phyloP scores from a whole-genome alignment of 2,888 invertebrate species.

The Cerastis rubricosa region DNA sequence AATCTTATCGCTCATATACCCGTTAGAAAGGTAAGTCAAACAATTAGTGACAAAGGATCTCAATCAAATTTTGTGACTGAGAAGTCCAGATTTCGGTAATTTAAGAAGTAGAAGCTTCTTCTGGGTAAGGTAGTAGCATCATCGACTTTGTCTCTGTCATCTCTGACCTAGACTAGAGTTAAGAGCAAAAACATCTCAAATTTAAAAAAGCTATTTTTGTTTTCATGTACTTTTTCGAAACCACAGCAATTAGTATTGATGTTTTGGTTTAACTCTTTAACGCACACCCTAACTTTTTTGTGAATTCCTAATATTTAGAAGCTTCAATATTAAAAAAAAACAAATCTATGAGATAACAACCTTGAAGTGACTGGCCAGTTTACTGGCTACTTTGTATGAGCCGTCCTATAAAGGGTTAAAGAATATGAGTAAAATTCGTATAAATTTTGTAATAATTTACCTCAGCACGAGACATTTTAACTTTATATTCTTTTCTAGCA shows the following conservation, averaged over 20 bases:
- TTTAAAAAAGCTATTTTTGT: not conserved
- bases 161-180: too few species aligned
- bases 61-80: not conserved
- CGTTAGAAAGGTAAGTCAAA: conserved; percentile 90
- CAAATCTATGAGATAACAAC: too few species aligned
- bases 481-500: not conserved
- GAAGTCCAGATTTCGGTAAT: not conserved
- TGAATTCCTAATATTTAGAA: too few species aligned
- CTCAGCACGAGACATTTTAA: not conserved
- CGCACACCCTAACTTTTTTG: too few species aligned
- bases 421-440: too few species aligned
- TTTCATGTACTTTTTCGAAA: not conserved
- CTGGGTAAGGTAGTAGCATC: too few species aligned
- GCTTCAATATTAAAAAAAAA: too few species aligned
- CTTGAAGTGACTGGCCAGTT: too few species aligned
- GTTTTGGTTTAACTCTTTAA: not conserved
- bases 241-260: not conserved
- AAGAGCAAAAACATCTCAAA: too few species aligned
- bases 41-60: not conserved
- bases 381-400: too few species aligned
- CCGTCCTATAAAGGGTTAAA: too few species aligned
- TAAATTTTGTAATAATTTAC: not conserved
- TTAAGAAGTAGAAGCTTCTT: not conserved
- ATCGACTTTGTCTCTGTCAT: too few species aligned
- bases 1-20: conserved; percentile 92